Evolutionary conservation across 2,797 vertebrate genomes (phyloP).

Genomic region (Spea hammondii): DNA sequence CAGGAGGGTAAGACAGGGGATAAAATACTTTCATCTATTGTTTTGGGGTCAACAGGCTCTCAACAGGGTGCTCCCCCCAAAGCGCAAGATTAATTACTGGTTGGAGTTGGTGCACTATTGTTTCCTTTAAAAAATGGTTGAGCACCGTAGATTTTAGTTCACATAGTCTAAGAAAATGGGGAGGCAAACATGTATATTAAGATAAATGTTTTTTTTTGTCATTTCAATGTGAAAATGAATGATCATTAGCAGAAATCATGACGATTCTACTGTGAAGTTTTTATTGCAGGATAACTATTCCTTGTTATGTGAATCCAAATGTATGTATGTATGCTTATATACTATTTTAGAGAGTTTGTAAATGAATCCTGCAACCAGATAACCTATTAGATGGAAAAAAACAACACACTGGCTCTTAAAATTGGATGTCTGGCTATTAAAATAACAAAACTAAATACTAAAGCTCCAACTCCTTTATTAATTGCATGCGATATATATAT

Average conservation of each 20-base stretch:
- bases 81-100: conserved; percentile 89
- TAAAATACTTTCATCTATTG: conserved; percentile 94
- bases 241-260: conserved; percentile 33
- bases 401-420: no score
- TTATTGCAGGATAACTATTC: no score
- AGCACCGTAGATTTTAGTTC: conserved; percentile 61
- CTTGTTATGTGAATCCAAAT: no score
- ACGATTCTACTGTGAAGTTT: no score
- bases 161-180: conserved; percentile 62
- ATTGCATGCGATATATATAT: no score
- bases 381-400: no score
- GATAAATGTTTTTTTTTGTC: conserved; percentile 57
- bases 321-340: no score
- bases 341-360: no score
- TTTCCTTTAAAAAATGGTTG: conserved; percentile 56
- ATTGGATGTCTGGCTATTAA: no score
- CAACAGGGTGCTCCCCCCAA: conserved; percentile 75
- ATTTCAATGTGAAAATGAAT: conserved; percentile 58
- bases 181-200: conserved; percentile 61
- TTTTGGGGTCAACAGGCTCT: conserved; percentile 85
- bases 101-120: conserved; percentile 70
- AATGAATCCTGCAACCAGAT: no score
- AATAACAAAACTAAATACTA: no score
- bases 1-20: conserved; percentile 75
- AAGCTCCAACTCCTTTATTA: no score